Conservation (phyloP, 2,888 invertebrate genomes). For the Lypha dubia region DNA sequence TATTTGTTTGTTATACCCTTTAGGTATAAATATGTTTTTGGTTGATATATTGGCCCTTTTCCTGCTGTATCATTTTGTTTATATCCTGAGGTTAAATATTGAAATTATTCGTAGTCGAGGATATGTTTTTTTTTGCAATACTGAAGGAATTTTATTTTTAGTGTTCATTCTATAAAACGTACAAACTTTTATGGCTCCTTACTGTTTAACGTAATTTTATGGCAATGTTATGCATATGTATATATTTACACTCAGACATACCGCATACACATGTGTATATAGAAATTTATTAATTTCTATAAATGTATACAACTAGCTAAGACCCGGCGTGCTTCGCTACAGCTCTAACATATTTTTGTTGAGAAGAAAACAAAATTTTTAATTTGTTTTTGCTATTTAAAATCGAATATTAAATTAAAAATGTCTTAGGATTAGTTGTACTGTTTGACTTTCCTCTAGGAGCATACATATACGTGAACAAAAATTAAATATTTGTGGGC, state of each 20-base stretch:
- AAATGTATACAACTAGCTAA: too few species aligned
- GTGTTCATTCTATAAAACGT: slow-evolving; percentile 6
- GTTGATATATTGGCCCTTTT: slow-evolving; percentile 8
- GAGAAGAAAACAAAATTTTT: too few species aligned
- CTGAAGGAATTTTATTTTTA: slow-evolving; percentile 13
- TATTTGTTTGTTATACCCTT: slow-evolving; percentile 30
- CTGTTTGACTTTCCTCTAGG: too few species aligned
- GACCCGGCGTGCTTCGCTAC: too few species aligned
- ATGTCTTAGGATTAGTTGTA: too few species aligned
- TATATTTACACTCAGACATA: background rate
- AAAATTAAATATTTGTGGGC: too few species aligned
- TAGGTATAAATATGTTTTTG: slow-evolving; percentile 12
- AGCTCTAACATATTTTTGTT: too few species aligned
- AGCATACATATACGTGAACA: too few species aligned
- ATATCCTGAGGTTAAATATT: slow-evolving; percentile 9
- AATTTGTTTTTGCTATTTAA: too few species aligned
- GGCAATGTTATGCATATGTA: background rate
- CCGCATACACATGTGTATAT: too few species aligned
- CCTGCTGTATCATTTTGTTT: background rate
- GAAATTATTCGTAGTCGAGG: background rate
- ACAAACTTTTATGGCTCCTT: slow-evolving; percentile 59
- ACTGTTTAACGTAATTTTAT: slow-evolving; percentile 62
- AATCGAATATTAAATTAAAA: too few species aligned
- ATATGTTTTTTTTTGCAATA: background rate
- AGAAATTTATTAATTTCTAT: too few species aligned